Evolutionary conservation across 2,797 vertebrate genomes (phyloP).

Genomic region (Hippopotamyrus pictus): DNA sequence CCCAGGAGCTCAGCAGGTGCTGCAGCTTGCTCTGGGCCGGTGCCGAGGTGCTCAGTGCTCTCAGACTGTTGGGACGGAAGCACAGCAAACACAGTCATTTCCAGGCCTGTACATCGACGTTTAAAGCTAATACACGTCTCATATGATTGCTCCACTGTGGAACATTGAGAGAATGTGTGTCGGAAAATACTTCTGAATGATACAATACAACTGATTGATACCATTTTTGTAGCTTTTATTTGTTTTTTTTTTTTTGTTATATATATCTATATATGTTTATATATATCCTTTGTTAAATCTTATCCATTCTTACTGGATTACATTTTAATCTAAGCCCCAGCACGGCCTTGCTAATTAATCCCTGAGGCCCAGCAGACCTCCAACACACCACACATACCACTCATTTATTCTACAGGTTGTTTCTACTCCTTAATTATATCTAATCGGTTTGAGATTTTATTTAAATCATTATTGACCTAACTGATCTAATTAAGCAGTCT

Average conservation of each 20-base stretch:
- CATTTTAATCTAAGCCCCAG: neutral
- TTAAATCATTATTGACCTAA: neutral
- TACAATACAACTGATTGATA: neutral
- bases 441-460: neutral
- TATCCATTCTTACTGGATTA: neutral
- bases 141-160: neutral
- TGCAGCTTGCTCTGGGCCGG: slow-evolving; percentile 70
- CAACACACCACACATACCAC: neutral
- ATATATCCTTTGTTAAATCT: neutral
- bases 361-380: neutral
- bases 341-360: neutral
- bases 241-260: neutral
- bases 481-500: neutral
- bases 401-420: neutral
- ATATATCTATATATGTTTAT: neutral
- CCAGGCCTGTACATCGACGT: neutral
- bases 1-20: slow-evolving; percentile 58
- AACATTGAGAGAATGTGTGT: neutral
- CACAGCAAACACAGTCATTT: slow-evolving; percentile 5
- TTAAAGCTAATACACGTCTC: neutral
- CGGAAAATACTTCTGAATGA: neutral
- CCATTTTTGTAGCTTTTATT: neutral
- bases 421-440: neutral
- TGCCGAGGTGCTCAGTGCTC: slow-evolving; percentile 63
- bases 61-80: slow-evolving; percentile 59